phyloP scores from a whole-genome alignment of 2,888 invertebrate genomes.

The Heliconius ethilla region DNA sequence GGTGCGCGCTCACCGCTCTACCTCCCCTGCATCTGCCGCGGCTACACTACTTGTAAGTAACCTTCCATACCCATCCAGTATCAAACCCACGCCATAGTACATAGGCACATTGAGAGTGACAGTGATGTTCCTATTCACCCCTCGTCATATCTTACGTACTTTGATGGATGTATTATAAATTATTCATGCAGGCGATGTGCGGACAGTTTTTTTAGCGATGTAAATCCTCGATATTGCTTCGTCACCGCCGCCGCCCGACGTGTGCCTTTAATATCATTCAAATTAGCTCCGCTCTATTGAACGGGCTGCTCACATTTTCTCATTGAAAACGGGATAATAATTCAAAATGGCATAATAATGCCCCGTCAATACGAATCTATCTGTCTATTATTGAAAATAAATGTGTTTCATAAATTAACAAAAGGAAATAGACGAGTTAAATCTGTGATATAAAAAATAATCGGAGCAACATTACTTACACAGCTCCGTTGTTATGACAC shows the following conservation, averaged over 20 bases:
- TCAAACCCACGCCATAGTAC: no score
- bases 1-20: constrained; percentile 81
- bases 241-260: constrained; percentile 38
- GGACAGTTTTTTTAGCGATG: constrained; percentile 41
- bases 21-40: constrained; percentile 79
- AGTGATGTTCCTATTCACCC: constrained; percentile 11
- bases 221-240: constrained; percentile 40
- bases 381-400: constrained; percentile 17
- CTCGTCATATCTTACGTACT: constrained; percentile 38
- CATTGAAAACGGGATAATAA: constrained; percentile 30
- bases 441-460: constrained; percentile 5
- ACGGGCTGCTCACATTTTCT: constrained; percentile 29
- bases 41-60: constrained; percentile 83
- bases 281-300: constrained; percentile 41
- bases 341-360: constrained; percentile 30
- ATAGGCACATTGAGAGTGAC: constrained; percentile 4
- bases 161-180: constrained; percentile 49
- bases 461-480: not conserved
- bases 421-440: not conserved
- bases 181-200: constrained; percentile 45
- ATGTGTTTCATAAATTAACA: constrained; percentile 1
- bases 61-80: not conserved
- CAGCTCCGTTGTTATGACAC: constrained; percentile 10
- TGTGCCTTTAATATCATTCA: constrained; percentile 44
- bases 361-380: constrained; percentile 29